Base-by-base conservation (phyloP, 2,888 invertebrate species). In the Auanema freiburgensis region DNA sequence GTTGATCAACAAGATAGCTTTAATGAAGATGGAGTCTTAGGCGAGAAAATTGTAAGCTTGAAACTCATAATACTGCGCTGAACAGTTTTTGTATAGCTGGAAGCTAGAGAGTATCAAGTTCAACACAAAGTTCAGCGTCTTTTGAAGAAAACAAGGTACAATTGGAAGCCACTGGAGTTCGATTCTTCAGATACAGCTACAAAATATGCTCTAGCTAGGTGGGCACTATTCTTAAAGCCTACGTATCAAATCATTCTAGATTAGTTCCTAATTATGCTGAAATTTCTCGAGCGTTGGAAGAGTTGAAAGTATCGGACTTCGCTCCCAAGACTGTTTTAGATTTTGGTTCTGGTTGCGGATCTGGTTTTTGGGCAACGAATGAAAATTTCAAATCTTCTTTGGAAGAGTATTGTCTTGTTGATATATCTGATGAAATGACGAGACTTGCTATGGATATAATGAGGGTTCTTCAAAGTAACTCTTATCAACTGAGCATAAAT, bases 271-370 rank as follows among this genome's bases (percentile, higher is more conserved):
- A 82, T 61, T 79, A 76, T 52, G 79, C 82, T 8, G 82, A 83
- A 65, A 73, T 79, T 42, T 52, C 69, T 12, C 68, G 77, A 24
- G 70, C 65, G 24, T 61, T 82, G 12, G 76, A 75, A 56, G 82
- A 82, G 57, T 71, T 83, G 83, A 25, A 44, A 12, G 55, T 60
- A 16, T 53, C 66, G 1, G 84, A 88, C 18, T 95, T 91, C 83
- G 86, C 87, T 63, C 95, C 95, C 0, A 86, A 88, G 63, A 89
- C 89, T 65, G 88, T 92, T 72, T 91, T 94, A 76, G 94, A 96
- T 86, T 93, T 92, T 84, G 96, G 95, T 0, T 92, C 93, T 5
- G 96, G 96, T 0, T 86, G 92, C 4, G 94, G 93, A 0, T 90
- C 91, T 0, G 91, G 69, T 6, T 80, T 80, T 54, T 89, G 89